phyloP scores from a whole-genome alignment of 2,888 invertebrate genomes.

The Drosophila colorata region DNA sequence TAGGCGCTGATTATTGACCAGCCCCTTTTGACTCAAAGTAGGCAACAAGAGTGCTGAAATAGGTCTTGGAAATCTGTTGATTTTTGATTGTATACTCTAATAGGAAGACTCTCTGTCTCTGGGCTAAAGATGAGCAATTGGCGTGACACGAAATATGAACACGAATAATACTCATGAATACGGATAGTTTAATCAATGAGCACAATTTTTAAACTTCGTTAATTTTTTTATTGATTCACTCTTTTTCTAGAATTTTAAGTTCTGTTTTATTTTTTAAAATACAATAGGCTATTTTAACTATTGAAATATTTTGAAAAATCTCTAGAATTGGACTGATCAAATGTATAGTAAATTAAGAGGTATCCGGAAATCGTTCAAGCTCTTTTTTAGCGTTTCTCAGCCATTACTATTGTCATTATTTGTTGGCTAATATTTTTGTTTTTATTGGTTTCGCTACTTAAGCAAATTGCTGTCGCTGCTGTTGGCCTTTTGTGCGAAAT shows the following conservation, averaged over 20 bases:
- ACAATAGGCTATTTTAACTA: no score
- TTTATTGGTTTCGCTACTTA: slow-evolving; percentile 37
- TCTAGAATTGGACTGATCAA: background rate
- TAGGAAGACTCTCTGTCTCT: no score
- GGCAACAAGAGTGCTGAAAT: background rate
- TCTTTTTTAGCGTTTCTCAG: background rate
- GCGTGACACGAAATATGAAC: no score
- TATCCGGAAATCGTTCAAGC: slow-evolving; percentile 7
- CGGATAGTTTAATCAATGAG: no score
- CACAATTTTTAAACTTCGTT: no score
- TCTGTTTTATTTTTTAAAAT: no score
- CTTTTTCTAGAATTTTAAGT: background rate
- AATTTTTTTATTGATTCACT: no score
- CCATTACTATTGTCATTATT: slow-evolving; percentile 48
- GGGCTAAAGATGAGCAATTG: no score
- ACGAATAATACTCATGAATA: no score
- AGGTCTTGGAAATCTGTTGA: no score
- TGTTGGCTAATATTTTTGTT: slow-evolving; percentile 60
- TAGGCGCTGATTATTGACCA: background rate
- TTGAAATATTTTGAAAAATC: no score
- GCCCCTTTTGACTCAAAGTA: background rate
- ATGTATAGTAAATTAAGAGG: background rate
- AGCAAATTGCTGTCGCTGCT: slow-evolving; percentile 40
- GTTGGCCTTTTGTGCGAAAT: slow-evolving; percentile 48
- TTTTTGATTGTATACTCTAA: no score